Evolutionary conservation across 2,888 invertebrate species (phyloP), one percentile per base, ranked within the genome.

Genomic region (Spicauda simplicius): DNA sequence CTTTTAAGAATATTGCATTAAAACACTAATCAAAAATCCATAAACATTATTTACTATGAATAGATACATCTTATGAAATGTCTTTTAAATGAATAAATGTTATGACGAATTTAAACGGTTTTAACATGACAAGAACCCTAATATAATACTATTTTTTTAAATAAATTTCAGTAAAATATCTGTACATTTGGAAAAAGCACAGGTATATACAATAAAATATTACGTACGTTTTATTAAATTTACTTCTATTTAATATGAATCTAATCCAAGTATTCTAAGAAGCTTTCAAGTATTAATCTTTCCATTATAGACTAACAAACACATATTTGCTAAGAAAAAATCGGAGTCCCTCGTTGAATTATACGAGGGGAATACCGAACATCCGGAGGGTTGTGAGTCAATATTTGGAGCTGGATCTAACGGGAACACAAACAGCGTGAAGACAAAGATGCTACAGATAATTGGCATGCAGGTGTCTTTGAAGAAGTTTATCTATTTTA

Each of bases 381-480:
- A 71, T 76, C 75, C 76, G 76, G 74, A 75, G 80, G 73, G 74
- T 72, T 70, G 64, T 70, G 71, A 78, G 86, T 85, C 81, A 87
- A 86, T 86, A 86, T 87, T 84, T 81, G 82, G 71, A 45, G 41
- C 30, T 16, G 19, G 59, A 65, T 65, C 45, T 55, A 65, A 74
- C 75, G 73, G 70, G 72, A 71, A 74, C 67, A 75, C 80, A 77
- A 78, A 79, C 76, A 78, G 72, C 73, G 16, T 18, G 68, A 71
- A 80, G 77, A 83, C 82, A 84, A 83, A 82, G 83, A 79, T 73
- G 73, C 72, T 20, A 37, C 69, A 69, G 73, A 74, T 83, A 82
- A 73, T 82, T 82, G 79, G 80, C 77, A 78, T 81, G 80, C 75
- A 76, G 72, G 71, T 76, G 76, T 69, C 67, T 74, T 73, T 71